Percentiles rank a stretch among this genome's conserved stretches.
Evolutionary conservation across 2,888 invertebrate species (phyloP).

Genomic region (Miltochrista miniata): DNA sequence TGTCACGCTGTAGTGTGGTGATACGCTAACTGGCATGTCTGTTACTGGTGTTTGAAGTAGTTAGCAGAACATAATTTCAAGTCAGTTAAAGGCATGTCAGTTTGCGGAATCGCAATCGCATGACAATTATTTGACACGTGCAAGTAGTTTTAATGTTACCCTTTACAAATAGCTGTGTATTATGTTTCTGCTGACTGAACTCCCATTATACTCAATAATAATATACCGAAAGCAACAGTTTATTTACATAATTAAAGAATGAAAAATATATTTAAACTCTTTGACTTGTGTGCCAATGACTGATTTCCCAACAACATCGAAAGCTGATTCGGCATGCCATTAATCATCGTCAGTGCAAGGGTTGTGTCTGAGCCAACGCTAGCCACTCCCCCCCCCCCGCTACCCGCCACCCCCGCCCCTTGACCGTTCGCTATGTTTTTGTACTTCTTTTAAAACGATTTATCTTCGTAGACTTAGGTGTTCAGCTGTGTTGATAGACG

Average conservation of each 20-base stretch:
- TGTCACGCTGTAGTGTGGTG: too few species aligned
- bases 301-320: constrained; percentile 7
- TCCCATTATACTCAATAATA: too few species aligned
- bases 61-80: too few species aligned
- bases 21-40: too few species aligned
- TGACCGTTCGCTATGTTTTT: constrained; percentile 21
- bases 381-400: constrained; percentile 4
- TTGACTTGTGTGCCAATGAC: constrained; percentile 6
- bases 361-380: constrained; percentile 25
- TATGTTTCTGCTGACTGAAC: too few species aligned
- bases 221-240: background rate
- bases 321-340: constrained; percentile 15
- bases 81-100: too few species aligned
- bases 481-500: constrained; percentile 11
- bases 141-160: too few species aligned
- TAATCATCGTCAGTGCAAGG: constrained; percentile 33
- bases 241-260: background rate
- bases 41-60: too few species aligned
- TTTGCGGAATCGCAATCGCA: too few species aligned
- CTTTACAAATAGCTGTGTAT: too few species aligned
- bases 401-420: constrained; percentile 10
- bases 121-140: too few species aligned
- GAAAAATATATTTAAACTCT: background rate
- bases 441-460: constrained; percentile 35
- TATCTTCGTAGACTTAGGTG: constrained; percentile 28